Evolutionary conservation across 2,888 invertebrate genomes (phyloP).

Genomic region (Drosophila austrosaltans): DNA sequence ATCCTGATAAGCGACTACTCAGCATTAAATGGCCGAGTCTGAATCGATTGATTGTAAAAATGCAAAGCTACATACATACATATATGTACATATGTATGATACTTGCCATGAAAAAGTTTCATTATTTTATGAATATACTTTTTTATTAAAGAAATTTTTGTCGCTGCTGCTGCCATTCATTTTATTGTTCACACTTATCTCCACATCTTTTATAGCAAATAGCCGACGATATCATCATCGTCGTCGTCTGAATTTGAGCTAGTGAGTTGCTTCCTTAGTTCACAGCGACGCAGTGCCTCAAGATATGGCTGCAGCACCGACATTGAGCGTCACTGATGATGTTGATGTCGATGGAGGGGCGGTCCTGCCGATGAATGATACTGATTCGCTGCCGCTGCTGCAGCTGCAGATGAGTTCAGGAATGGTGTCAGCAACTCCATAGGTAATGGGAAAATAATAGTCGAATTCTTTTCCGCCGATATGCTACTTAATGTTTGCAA

Average conservation of each 20-base stretch:
- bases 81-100: background rate
- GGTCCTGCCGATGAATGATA: constrained; percentile 25
- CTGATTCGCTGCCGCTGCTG: background rate
- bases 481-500: constrained; percentile 95
- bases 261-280: constrained; percentile 60
- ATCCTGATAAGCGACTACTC: background rate
- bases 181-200: background rate
- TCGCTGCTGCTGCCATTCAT: constrained; percentile 25
- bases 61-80: background rate
- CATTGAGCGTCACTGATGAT: constrained; percentile 76
- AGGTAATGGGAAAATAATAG: constrained; percentile 96
- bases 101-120: background rate
- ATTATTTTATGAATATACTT: background rate
- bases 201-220: constrained; percentile 45
- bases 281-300: constrained; percentile 72
- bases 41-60: constrained; percentile 1
- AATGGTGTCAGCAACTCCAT: constrained; percentile 88
- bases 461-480: constrained; percentile 97
- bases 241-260: constrained; percentile 31
- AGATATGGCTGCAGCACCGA: constrained; percentile 76
- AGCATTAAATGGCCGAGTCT: background rate
- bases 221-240: constrained; percentile 67
- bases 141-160: constrained; percentile 15
- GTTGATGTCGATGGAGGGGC: constrained; percentile 58
- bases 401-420: constrained; percentile 49